These are phyloP conservation scores for Euwallacea similis DNA, from an alignment of 1,140 invertebrate genomes.

Conservation along the genomic window DNA sequence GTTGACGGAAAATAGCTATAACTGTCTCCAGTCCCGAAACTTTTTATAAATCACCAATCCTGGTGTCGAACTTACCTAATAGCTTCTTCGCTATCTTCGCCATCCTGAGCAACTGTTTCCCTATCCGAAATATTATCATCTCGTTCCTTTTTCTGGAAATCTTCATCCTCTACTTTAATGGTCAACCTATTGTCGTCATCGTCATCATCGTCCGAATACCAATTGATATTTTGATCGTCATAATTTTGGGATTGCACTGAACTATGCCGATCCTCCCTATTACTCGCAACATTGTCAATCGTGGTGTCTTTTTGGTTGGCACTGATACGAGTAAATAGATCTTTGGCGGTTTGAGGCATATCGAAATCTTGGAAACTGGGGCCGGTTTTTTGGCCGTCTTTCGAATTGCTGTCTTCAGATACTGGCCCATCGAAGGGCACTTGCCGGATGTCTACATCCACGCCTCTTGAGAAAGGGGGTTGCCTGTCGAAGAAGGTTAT, in stretches of 20 bases:
- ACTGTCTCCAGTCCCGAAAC: no score
- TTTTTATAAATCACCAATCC: not conserved
- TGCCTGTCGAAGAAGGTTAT: not conserved
- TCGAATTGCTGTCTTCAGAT: slow-evolving; percentile 11
- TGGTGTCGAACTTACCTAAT: not conserved
- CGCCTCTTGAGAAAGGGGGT: not conserved
- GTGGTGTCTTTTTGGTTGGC: slow-evolving; percentile 63
- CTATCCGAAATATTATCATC: slow-evolving; percentile 42
- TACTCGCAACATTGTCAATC: slow-evolving; percentile 43
- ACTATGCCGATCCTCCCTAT: not conserved
- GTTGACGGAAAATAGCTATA: no score
- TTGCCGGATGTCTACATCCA: slow-evolving; percentile 29
- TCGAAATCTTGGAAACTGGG: slow-evolving; percentile 46
- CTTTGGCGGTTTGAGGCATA: slow-evolving; percentile 58
- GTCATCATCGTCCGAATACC: slow-evolving; percentile 79
- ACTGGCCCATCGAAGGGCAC: slow-evolving; percentile 33
- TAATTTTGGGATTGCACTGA: slow-evolving; percentile 49
- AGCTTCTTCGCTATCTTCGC: not conserved
- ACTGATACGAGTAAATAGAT: slow-evolving; percentile 69
- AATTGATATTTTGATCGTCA: slow-evolving; percentile 71
- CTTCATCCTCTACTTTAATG: slow-evolving; percentile 50
- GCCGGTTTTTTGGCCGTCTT: slow-evolving; percentile 38
- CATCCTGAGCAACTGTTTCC: not conserved
- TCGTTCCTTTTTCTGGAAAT: slow-evolving; percentile 42
- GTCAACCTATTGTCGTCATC: slow-evolving; percentile 48